These are phyloP conservation scores for Drosophila hamatofila DNA, from an alignment of 2,888 invertebrate genomes.

Conservation along the genomic window DNA sequence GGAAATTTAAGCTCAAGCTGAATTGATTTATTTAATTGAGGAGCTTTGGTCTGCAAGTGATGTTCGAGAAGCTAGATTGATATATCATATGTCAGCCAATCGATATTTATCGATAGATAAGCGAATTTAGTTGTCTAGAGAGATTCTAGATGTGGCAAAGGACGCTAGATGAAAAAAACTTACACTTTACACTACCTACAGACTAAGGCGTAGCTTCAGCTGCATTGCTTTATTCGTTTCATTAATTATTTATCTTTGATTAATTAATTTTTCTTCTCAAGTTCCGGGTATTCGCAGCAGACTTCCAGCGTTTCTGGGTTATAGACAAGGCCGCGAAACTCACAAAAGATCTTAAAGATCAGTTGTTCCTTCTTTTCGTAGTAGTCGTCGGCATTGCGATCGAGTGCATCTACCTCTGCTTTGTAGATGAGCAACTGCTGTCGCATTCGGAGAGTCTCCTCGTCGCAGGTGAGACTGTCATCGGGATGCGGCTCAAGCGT, in stretches of 20 bases:
- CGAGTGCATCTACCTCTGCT: conserved; percentile 44
- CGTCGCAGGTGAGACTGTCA: conserved; percentile 22
- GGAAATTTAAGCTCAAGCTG: not conserved
- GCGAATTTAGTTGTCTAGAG: too few species aligned
- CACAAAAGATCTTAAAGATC: conserved; percentile 65
- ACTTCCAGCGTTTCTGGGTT: conserved; percentile 4
- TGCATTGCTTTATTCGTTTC: not conserved
- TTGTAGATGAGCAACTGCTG: conserved; percentile 42
- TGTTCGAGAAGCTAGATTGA: not conserved
- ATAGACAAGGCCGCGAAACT: conserved; percentile 39
- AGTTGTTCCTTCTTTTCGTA: conserved; percentile 59
- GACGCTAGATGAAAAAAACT: not conserved
- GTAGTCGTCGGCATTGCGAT: conserved; percentile 48
- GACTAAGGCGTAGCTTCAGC: not conserved
- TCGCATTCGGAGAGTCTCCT: conserved; percentile 41
- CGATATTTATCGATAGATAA: not conserved
- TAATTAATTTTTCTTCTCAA: not conserved
- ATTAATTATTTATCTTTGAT: not conserved
- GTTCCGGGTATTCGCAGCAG: not conserved
- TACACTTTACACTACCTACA: not conserved
- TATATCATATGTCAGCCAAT: not conserved
- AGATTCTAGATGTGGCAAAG: too few species aligned
- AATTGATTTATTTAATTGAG: not conserved
- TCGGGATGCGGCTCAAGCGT: conserved; percentile 30
- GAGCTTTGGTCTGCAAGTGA: not conserved